These are phyloP conservation scores for Mixornis gularis DNA, from an alignment of 2,113 vertebrate genomes.

Conservation along the genomic window DNA sequence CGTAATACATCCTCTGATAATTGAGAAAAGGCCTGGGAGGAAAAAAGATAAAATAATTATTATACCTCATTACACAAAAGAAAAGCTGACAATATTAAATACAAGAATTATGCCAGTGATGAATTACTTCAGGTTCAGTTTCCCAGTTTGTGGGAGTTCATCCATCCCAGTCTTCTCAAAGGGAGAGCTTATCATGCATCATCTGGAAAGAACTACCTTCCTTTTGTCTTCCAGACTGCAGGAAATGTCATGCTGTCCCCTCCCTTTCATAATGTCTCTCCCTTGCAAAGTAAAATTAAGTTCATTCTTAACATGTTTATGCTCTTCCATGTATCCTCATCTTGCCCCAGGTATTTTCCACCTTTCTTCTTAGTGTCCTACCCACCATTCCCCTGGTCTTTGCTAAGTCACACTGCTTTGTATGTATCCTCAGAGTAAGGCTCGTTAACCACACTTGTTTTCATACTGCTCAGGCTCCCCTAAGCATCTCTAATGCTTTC, in stretches of 20 bases:
- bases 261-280: neutral
- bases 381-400: neutral
- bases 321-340: neutral
- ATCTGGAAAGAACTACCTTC: neutral
- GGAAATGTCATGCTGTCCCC: neutral
- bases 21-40: conserved; percentile 91
- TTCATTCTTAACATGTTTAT: neutral
- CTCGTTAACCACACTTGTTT: accelerated
- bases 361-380: neutral
- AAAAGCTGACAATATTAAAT: neutral
- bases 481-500: neutral
- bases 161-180: neutral
- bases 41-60: neutral
- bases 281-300: neutral
- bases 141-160: neutral
- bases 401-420: neutral
- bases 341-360: neutral
- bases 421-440: neutral
- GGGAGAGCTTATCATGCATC: neutral
- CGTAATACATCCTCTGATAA: conserved; percentile 98
- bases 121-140: neutral
- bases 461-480: neutral
- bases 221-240: neutral
- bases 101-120: neutral
- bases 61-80: neutral